Evolutionary conservation across 2,113 vertebrate genomes (phyloP).

Genomic region (Myotis brandtii): DNA sequence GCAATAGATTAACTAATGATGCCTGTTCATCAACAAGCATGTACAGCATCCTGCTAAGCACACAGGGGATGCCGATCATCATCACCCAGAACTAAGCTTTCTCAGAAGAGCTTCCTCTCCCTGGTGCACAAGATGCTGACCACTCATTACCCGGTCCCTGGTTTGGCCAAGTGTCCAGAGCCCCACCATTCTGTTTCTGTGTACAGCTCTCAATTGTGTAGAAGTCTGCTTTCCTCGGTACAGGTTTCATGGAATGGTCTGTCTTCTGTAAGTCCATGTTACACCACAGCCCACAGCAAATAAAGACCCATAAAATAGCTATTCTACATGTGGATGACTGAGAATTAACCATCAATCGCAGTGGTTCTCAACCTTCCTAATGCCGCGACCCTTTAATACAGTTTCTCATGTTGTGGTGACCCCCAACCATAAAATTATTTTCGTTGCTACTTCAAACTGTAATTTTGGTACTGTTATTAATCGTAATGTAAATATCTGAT

Average conservation of each 20-base stretch:
- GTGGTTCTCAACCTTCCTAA: too few relatives aligned
- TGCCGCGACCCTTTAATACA: too few relatives aligned
- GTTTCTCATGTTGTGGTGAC: too few relatives aligned
- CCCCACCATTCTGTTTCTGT: background rate
- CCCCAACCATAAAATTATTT: too few relatives aligned
- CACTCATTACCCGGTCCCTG: background rate
- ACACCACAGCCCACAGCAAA: background rate
- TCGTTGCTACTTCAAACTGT: too few relatives aligned
- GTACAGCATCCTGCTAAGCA: background rate
- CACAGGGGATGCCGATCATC: background rate
- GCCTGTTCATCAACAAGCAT: constrained; percentile 4
- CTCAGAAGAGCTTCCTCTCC: background rate
- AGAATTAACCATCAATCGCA: background rate
- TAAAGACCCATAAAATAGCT: background rate
- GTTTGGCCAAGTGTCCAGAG: background rate
- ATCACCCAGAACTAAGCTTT: background rate
- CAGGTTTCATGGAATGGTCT: background rate
- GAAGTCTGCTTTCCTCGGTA: background rate
- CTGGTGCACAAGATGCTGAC: background rate
- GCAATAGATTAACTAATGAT: constrained; percentile 53
- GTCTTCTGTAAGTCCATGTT: background rate
- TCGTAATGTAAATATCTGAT: too few relatives aligned
- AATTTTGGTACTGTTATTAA: too few relatives aligned
- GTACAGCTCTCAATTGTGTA: background rate
- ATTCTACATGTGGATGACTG: background rate